Evolutionary conservation across 2,888 invertebrate species (phyloP), one percentile per base, ranked within the genome.

Genomic region (Biston betularia): DNA sequence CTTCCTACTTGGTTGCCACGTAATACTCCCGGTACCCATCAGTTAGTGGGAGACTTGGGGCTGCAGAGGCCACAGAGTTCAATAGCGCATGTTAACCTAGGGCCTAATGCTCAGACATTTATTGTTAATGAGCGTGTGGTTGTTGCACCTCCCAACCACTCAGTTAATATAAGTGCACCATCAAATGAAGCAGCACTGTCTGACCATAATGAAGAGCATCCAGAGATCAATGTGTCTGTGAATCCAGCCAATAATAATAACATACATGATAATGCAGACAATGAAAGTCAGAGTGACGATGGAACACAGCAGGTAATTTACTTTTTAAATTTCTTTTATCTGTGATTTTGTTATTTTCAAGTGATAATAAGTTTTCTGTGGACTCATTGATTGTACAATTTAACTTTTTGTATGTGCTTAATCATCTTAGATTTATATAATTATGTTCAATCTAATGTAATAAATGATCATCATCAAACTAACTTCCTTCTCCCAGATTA

Each of bases 221-320:
- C 81, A 0, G 92, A 92, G 64, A 89, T 90, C 57, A 92, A 91
- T 80, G 86, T 88, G 6, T 90, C 92, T 0, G 89, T 91, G 34
- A 93, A 93, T 74, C 92, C 92, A 0, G 86, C 91, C 3, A 93
- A 92, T 70, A 93, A 92, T 67, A 93, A 93, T 70, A 92, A 93
- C 70, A 90, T 91, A 61, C 87, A 90, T 82, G 92, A 92, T 67
- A 90, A 89, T 78, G 84, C 82, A 35, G 93, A 93, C 69, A 92
- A 90, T 83, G 93, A 93, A 42, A 92, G 90, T 65, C 89, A 90
- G 71, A 93, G 93, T 82, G 93, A 93, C 64, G 93, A 93, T 81
- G 92, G 92, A 9, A 81, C 86, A 57, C 90, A 89, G 69, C 92
- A 92, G 90, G 93, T 93, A 72, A 73, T 6, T 35, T 53, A 55